These are phyloP conservation scores for Heliconius charithonia DNA, from an alignment of 2,888 invertebrate species.

Conservation along the genomic window DNA sequence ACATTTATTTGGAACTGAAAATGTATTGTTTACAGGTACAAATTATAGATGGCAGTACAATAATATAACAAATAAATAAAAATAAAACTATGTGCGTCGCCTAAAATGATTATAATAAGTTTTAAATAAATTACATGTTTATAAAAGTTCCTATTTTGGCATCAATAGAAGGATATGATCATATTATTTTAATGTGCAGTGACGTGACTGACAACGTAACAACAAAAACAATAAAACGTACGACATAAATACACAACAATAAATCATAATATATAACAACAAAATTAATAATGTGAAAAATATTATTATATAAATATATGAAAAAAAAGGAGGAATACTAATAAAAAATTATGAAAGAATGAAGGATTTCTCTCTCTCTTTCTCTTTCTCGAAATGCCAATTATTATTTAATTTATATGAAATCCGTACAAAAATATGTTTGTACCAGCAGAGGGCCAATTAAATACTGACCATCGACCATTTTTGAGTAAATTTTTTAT, in stretches of 20 bases:
- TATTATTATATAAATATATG: not conserved
- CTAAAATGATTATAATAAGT: too few relatives aligned
- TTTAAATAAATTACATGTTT: too few relatives aligned
- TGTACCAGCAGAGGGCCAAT: too few relatives aligned
- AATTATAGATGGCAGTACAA: slow-evolving; percentile 4
- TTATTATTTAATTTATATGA: too few relatives aligned
- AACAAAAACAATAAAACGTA: slow-evolving; percentile 54
- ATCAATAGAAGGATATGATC: slow-evolving; percentile 57
- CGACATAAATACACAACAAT: slow-evolving; percentile 18
- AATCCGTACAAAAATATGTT: too few relatives aligned
- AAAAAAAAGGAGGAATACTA: not conserved
- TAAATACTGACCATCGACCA: too few relatives aligned
- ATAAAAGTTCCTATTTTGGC: slow-evolving; percentile 34
- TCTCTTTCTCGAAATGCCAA: too few relatives aligned
- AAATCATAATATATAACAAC: not conserved
- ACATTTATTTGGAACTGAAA: too few relatives aligned
- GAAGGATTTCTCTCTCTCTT: too few relatives aligned
- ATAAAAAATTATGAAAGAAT: not conserved
- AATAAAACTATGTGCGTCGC: too few relatives aligned
- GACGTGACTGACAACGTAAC: slow-evolving; percentile 60
- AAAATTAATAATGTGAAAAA: not conserved
- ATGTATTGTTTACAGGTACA: not conserved
- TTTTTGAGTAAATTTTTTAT: too few relatives aligned
- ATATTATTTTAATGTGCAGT: slow-evolving; percentile 76
- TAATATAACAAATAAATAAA: not conserved